Percentiles rank a stretch among this genome's conserved stretches.
Evolutionary conservation across 1,140 invertebrate genomes (phyloP).

Genomic region (Piezodorus guildinii): DNA sequence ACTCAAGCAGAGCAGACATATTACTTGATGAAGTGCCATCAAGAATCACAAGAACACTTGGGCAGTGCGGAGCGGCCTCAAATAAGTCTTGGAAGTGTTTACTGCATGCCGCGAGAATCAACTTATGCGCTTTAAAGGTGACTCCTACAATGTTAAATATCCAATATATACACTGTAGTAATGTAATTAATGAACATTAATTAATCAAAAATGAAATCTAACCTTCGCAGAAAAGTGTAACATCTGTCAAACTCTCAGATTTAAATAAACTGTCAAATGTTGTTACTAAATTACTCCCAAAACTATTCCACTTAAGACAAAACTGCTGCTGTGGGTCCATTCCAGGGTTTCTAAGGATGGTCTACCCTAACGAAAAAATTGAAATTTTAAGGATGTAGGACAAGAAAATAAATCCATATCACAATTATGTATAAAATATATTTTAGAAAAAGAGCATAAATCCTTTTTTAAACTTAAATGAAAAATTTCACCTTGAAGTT

Average conservation of each 20-base stretch:
- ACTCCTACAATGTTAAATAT: conserved; percentile 51
- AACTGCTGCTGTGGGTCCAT: conserved; percentile 83
- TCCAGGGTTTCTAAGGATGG: conserved; percentile 42
- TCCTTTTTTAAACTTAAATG: too few species aligned
- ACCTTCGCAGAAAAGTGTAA: conserved; percentile 83
- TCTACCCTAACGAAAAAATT: conserved; percentile 26
- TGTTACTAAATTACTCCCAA: conserved; percentile 74
- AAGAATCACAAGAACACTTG: conserved; percentile 70
- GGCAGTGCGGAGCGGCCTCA: conserved; percentile 70
- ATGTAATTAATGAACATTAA: neutral
- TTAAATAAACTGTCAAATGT: conserved; percentile 80
- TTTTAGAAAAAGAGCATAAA: too few species aligned
- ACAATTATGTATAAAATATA: too few species aligned
- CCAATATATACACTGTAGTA: neutral
- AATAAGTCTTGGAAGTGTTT: conserved; percentile 88
- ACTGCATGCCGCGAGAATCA: conserved; percentile 85
- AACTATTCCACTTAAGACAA: conserved; percentile 85
- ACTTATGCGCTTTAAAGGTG: conserved; percentile 79
- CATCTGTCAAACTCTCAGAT: conserved; percentile 78
- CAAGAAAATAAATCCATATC: too few species aligned
- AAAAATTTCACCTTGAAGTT: too few species aligned
- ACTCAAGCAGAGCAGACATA: conserved; percentile 79
- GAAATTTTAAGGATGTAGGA: too few species aligned
- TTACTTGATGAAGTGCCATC: conserved; percentile 77
- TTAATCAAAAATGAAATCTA: neutral